These are phyloP conservation scores for Altica lythri DNA, from an alignment of 2,888 invertebrate species.

Conservation along the genomic window DNA sequence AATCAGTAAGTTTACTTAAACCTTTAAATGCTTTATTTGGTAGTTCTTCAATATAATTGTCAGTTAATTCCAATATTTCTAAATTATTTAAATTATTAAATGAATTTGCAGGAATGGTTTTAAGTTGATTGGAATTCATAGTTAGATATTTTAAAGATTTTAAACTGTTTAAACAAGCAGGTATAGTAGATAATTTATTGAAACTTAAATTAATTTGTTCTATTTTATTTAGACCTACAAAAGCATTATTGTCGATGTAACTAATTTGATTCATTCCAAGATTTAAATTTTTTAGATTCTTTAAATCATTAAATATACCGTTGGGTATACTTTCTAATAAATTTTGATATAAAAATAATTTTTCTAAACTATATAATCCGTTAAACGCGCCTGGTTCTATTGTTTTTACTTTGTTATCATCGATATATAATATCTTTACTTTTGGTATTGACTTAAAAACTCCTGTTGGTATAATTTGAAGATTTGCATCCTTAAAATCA, in stretches of 20 bases:
- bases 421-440: slow-evolving; percentile 23
- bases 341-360: slow-evolving; percentile 30
- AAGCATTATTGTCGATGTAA: slow-evolving; percentile 19
- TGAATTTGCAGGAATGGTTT: slow-evolving; percentile 18
- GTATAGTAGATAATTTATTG: slow-evolving; percentile 27
- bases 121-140: slow-evolving; percentile 32
- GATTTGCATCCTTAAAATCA: slow-evolving; percentile 20
- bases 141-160: slow-evolving; percentile 24
- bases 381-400: slow-evolving; percentile 32
- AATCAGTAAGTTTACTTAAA: slow-evolving; percentile 27
- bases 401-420: slow-evolving; percentile 23
- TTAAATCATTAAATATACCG: slow-evolving; percentile 24
- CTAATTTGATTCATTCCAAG: slow-evolving; percentile 30
- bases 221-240: slow-evolving; percentile 24
- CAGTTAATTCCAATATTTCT: slow-evolving; percentile 29
- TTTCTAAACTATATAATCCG: slow-evolving; percentile 27
- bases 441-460: slow-evolving; percentile 27
- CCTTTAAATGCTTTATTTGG: slow-evolving; percentile 26
- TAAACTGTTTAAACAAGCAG: slow-evolving; percentile 14
- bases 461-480: slow-evolving; percentile 24
- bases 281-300: slow-evolving; percentile 23
- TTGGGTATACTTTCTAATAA: slow-evolving; percentile 14
- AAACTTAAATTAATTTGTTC: slow-evolving; percentile 32
- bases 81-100: slow-evolving; percentile 28
- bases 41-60: slow-evolving; percentile 28